A percentile compares a stretch with the other conserved stretches of the same genome.
Conservation (phyloP, 2,113 vertebrate genomes). For the Numida meleagris region DNA sequence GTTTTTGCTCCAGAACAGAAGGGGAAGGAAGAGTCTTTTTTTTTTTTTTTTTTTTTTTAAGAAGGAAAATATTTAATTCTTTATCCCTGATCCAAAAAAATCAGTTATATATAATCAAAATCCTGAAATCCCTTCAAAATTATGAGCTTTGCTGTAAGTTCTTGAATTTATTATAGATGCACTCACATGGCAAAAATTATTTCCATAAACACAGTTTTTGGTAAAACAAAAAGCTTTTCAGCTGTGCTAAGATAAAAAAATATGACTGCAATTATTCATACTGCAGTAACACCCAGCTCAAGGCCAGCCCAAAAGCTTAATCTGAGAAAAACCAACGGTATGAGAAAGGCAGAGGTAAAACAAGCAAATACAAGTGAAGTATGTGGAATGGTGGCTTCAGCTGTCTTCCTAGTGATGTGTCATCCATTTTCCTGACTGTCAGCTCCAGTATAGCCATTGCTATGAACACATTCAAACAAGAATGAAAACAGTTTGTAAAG, state of each 20-base stretch:
- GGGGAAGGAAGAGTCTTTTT: neutral
- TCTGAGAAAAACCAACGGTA: neutral
- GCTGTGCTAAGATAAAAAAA: slow-evolving; percentile 9
- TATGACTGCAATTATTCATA: neutral
- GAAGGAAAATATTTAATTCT: neutral
- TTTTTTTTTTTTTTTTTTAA: neutral
- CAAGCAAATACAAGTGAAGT: neutral
- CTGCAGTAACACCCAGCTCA: neutral
- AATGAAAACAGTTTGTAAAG: neutral
- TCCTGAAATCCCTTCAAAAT: slow-evolving; percentile 46
- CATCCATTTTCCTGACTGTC: neutral
- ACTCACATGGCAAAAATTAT: slow-evolving; percentile 22
- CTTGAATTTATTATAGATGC: slow-evolving; percentile 39
- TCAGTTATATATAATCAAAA: slow-evolving; percentile 7
- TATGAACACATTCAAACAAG: neutral
- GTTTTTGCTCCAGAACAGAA: slow-evolving; percentile 3
- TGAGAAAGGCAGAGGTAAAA: neutral
- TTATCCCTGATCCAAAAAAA: slow-evolving; percentile 37
- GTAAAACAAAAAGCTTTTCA: slow-evolving; percentile 20
- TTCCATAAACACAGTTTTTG: slow-evolving; percentile 11
- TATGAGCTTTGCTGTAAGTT: slow-evolving; percentile 15
- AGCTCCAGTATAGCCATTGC: neutral
- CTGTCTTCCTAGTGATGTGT: neutral
- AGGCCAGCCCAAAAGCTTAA: neutral
- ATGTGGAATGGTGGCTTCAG: fast-evolving